phyloP scores from a whole-genome alignment of 2,113 vertebrate genomes.

The Strigops habroptila region DNA sequence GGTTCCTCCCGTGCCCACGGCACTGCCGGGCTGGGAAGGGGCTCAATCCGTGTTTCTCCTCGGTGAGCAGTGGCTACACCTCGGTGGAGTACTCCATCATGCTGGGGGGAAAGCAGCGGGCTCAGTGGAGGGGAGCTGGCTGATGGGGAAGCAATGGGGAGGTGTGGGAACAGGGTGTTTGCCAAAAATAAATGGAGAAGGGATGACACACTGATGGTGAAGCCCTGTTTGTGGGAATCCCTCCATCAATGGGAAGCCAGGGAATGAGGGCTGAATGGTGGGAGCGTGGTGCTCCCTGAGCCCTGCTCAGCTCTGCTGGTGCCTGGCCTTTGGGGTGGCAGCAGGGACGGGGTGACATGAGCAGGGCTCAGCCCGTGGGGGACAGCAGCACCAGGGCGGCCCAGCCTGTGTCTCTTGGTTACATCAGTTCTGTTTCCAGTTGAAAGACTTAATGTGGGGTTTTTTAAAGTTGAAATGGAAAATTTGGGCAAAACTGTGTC shows the following conservation, averaged over 20 bases:
- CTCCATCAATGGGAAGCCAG: accelerated
- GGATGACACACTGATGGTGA: not conserved
- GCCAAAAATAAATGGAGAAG: not conserved
- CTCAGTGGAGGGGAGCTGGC: accelerated
- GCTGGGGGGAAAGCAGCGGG: conserved; percentile 5
- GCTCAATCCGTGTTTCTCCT: not conserved
- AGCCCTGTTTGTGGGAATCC: not conserved
- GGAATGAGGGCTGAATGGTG: not conserved
- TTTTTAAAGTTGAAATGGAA: not conserved
- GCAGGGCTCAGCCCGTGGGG: not conserved
- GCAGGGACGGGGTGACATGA: not conserved
- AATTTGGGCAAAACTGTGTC: not conserved
- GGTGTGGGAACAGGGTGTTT: not conserved
- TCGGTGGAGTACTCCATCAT: not conserved
- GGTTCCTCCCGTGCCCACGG: accelerated
- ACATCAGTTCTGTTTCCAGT: not conserved
- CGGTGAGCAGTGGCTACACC: not conserved
- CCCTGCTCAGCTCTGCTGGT: accelerated
- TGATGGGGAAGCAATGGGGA: accelerated
- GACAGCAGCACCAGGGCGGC: not conserved
- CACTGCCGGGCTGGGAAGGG: not conserved
- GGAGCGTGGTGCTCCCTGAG: too few relatives aligned
- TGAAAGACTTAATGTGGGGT: not conserved
- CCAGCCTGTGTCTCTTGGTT: not conserved
- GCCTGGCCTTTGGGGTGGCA: not conserved